Percentiles rank a stretch among this genome's conserved stretches.
Conservation (phyloP, 2,888 invertebrate species). For the Agrochola lychnidis region DNA sequence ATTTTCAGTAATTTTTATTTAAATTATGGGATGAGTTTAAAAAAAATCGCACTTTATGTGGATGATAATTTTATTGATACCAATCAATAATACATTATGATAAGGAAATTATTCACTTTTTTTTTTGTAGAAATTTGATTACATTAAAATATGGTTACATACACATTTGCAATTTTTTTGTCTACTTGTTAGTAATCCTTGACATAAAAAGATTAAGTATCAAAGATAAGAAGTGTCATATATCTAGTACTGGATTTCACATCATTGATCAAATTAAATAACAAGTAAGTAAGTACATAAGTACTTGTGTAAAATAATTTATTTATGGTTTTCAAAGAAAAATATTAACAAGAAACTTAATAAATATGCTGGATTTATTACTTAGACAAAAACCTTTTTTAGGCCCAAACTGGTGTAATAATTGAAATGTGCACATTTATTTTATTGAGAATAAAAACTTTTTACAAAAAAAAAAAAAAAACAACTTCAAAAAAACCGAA, state of each 20-base stretch:
- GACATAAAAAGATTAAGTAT: constrained; percentile 5
- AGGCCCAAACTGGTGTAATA: neutral
- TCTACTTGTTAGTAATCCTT: neutral
- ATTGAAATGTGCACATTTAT: neutral
- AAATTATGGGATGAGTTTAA: neutral
- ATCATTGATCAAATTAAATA: neutral
- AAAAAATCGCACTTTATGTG: neutral
- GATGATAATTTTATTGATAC: neutral
- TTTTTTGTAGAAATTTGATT: neutral
- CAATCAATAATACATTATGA: neutral
- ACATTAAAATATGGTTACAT: neutral
- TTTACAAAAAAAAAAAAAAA: too few relatives aligned
- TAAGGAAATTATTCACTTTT: neutral
- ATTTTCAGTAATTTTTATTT: neutral
- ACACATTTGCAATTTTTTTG: neutral
- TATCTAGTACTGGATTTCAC: neutral
- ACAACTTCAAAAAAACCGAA: too few relatives aligned
- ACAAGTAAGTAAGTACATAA: neutral
- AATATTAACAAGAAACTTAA: neutral
- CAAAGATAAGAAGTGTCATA: constrained; percentile 1
- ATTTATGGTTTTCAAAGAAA: neutral
- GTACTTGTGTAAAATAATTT: neutral
- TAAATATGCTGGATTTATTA: neutral
- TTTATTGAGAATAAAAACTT: too few relatives aligned
- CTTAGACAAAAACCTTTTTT: too few relatives aligned